Evolutionary conservation across 2,797 vertebrate species (phyloP).

Genomic region (Macrochelys suwanniensis): DNA sequence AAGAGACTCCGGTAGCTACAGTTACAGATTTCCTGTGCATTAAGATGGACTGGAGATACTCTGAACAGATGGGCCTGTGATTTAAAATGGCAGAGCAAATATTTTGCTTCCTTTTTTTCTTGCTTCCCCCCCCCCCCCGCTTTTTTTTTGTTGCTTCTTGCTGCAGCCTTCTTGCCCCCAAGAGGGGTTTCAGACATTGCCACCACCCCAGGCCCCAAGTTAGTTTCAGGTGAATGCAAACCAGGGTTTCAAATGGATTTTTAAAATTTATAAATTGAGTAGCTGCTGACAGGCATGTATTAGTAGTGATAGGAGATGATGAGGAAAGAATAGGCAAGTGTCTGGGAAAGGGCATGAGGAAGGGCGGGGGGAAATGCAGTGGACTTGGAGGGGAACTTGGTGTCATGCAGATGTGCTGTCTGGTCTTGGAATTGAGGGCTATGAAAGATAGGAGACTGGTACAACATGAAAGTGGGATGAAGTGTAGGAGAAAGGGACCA

Average conservation of each 20-base stretch:
- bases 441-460: background rate
- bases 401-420: background rate
- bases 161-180: background rate
- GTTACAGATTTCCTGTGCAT: background rate
- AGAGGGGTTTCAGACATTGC: background rate
- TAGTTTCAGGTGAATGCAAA: background rate
- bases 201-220: background rate
- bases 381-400: background rate
- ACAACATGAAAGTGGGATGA: background rate
- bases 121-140: accelerated
- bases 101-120: background rate
- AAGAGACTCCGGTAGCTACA: background rate
- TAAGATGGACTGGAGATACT: background rate
- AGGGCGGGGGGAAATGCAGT: background rate
- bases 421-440: background rate
- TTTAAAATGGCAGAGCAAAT: background rate
- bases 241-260: background rate
- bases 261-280: background rate
- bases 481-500: background rate
- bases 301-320: background rate
- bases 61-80: background rate
- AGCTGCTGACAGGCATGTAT: background rate
- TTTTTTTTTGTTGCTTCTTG: background rate
- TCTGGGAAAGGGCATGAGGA: background rate
- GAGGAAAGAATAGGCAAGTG: background rate